Evolutionary conservation across 23 tunicate genomes (phyloP).

Genomic region (Ascidia mentula): DNA sequence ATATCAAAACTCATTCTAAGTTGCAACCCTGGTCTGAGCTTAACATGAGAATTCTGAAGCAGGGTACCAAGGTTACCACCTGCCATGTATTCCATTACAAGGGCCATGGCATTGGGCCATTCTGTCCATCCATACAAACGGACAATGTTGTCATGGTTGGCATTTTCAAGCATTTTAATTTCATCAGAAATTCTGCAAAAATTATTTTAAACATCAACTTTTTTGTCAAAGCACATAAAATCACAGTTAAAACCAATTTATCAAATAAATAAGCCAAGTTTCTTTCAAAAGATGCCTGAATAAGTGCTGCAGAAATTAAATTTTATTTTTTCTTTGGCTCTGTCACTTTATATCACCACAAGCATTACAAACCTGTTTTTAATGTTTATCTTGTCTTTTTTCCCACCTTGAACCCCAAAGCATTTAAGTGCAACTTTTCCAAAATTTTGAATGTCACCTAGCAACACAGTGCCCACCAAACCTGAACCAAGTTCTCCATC

Average conservation of each 20-base stretch:
- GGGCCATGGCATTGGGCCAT: constrained; percentile 9
- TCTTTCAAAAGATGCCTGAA: neutral
- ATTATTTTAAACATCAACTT: too few relatives aligned
- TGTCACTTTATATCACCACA: too few relatives aligned
- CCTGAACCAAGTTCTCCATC: constrained; percentile 1
- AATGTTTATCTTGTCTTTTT: neutral
- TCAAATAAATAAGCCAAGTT: too few relatives aligned
- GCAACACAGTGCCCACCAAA: neutral
- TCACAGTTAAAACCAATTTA: too few relatives aligned
- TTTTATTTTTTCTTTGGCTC: too few relatives aligned
- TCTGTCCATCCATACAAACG: constrained; percentile 6
- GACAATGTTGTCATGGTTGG: constrained; percentile 1
- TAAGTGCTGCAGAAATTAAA: neutral
- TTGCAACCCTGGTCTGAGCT: neutral
- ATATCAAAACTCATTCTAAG: neutral
- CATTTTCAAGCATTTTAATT: neutral
- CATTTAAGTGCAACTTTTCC: neutral
- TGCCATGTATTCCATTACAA: neutral
- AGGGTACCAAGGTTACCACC: constrained; percentile 6
- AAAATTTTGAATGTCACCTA: neutral
- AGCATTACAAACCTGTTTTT: neutral
- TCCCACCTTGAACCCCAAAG: neutral
- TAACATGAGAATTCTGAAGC: neutral
- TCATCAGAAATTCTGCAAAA: constrained; percentile 7
- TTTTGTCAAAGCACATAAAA: too few relatives aligned